Conservation (phyloP, 2,888 invertebrate genomes). For the Craniophora ligustri region DNA sequence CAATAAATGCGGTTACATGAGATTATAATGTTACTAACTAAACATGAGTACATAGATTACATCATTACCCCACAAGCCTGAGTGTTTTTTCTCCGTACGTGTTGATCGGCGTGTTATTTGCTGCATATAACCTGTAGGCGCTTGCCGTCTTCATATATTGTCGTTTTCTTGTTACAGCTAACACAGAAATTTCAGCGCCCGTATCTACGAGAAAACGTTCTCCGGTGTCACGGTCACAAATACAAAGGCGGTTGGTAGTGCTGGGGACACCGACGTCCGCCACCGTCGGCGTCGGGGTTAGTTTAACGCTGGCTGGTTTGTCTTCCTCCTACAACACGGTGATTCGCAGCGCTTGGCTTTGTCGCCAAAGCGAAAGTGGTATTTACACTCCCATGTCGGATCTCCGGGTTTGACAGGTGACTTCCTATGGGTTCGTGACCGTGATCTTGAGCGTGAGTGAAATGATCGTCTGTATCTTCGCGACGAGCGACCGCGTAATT, state of each 20-base stretch:
- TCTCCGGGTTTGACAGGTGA: too few relatives aligned
- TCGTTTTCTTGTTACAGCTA: conserved; percentile 1
- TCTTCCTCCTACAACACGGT: conserved; percentile 4
- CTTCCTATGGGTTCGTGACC: too few relatives aligned
- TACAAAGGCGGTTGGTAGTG: conserved; percentile 34
- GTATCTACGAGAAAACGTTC: conserved; percentile 34
- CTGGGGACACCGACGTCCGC: conserved; percentile 32
- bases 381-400: background rate
- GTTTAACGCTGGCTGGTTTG: conserved; percentile 1
- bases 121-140: conserved; percentile 6
- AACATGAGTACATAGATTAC: too few relatives aligned
- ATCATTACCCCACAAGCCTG: too few relatives aligned
- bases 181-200: conserved; percentile 31
- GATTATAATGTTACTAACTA: too few relatives aligned
- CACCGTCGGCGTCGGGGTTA: conserved; percentile 19
- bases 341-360: conserved; percentile 9
- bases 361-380: conserved; percentile 4
- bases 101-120: conserved; percentile 3
- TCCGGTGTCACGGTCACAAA: conserved; percentile 18
- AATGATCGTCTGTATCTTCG: background rate
- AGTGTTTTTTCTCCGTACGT: conserved; percentile 5
- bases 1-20: too few relatives aligned
- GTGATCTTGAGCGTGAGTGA: conserved; percentile 5
- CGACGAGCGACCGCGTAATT: background rate
- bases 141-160: background rate